A percentile compares a stretch with the other conserved stretches of the same genome.
Conservation (phyloP, 2,797 vertebrate species). For the Onychomys leucogaster region DNA sequence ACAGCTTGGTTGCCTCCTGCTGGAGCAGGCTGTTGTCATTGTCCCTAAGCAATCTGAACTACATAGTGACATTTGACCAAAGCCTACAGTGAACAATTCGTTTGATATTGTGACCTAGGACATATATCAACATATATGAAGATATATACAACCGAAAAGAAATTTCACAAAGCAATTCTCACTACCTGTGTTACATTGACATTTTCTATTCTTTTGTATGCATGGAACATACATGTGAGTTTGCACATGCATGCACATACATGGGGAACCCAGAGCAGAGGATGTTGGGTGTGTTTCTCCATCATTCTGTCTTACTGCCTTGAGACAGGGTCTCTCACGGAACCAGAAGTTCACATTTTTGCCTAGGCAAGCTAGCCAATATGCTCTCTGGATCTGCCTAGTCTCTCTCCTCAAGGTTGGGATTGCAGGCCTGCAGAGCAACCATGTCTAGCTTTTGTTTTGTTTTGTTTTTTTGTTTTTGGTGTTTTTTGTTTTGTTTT, state of each 20-base stretch:
- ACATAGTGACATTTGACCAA: neutral
- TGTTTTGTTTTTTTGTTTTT: no score
- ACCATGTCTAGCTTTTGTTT: neutral
- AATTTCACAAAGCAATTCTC: neutral
- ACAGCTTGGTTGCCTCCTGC: neutral
- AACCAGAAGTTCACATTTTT: neutral
- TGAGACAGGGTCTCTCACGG: neutral
- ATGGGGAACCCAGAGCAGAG: neutral
- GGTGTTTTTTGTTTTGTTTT: no score
- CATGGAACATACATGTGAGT: neutral
- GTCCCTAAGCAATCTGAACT: neutral
- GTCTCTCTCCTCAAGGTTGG: neutral
- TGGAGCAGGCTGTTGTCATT: neutral
- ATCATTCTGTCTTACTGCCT: neutral
- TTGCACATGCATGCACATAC: neutral
- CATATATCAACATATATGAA: neutral
- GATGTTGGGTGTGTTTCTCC: neutral
- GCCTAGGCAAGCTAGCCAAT: neutral
- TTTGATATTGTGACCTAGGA: neutral
- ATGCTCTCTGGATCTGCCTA: neutral
- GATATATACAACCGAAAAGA: neutral
- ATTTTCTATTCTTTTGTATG: constrained; percentile 9
- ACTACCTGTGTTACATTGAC: neutral
- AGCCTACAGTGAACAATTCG: neutral
- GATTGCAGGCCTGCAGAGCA: neutral